These are phyloP conservation scores for Clistopyga incitator DNA, from an alignment of 2,888 invertebrate species.

Conservation along the genomic window DNA sequence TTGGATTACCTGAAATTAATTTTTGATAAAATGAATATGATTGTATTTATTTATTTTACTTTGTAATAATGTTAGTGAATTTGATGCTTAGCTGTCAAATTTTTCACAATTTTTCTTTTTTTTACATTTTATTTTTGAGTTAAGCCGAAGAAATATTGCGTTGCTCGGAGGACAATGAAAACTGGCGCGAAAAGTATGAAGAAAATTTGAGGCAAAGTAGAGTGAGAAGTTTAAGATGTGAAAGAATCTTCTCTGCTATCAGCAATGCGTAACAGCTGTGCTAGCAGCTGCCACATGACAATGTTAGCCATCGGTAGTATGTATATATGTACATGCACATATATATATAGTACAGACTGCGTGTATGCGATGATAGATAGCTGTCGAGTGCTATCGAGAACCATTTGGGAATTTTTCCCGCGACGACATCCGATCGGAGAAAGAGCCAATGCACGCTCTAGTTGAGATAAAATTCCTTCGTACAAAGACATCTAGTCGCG, in stretches of 20 bases:
- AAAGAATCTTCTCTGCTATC: conserved; percentile 66
- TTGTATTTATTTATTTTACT: background rate
- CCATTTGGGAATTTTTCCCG: conserved; percentile 44
- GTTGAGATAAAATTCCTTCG: conserved; percentile 41
- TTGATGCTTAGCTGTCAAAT: background rate
- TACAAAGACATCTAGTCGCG: conserved; percentile 3
- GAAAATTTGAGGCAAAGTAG: conserved; percentile 23
- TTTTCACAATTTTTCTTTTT: too few species aligned
- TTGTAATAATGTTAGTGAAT: background rate
- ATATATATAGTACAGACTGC: conserved; percentile 2
- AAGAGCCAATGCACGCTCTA: conserved; percentile 22
- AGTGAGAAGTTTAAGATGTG: conserved; percentile 30
- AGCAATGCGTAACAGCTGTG: conserved; percentile 77
- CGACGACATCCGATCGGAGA: conserved; percentile 26
- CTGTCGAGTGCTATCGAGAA: conserved; percentile 41
- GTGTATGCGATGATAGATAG: conserved; percentile 28
- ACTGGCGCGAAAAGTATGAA: background rate
- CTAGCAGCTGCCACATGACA: conserved; percentile 77
- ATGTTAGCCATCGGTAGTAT: conserved; percentile 45
- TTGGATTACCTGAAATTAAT: too few species aligned
- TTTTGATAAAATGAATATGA: background rate
- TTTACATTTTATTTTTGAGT: background rate
- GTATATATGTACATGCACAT: conserved; percentile 10
- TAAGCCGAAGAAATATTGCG: background rate
- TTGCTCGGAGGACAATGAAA: background rate